phyloP scores from a whole-genome alignment of 2,888 invertebrate genomes.

The Zygaena filipendulae region DNA sequence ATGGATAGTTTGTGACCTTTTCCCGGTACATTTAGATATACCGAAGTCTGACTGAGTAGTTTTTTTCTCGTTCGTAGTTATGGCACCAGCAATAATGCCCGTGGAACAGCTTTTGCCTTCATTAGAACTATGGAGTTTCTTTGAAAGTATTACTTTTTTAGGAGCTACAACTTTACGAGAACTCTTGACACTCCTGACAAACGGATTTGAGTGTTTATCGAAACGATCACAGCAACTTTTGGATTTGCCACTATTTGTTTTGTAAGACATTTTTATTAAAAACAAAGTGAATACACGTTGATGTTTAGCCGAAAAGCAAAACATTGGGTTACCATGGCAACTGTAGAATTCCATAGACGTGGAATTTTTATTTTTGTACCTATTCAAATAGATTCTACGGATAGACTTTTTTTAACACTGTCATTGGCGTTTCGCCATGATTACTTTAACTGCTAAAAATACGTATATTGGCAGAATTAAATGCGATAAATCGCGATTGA shows the following conservation, averaged over 20 bases:
- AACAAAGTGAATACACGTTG: background rate
- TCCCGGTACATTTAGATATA: constrained; percentile 19
- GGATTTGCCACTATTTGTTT: constrained; percentile 6
- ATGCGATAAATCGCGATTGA: too few relatives aligned
- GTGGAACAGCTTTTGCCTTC: constrained; percentile 33
- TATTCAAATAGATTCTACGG: too few relatives aligned
- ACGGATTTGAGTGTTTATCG: constrained; percentile 14
- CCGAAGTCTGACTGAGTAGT: constrained; percentile 37
- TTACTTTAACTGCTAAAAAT: too few relatives aligned
- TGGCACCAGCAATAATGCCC: constrained; percentile 21
- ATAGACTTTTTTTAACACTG: too few relatives aligned
- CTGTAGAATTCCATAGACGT: too few relatives aligned
- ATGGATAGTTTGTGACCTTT: constrained; percentile 14
- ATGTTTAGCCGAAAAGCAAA: constrained; percentile 4
- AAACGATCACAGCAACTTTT: constrained; percentile 18
- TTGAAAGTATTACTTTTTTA: constrained; percentile 32
- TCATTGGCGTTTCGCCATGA: too few relatives aligned
- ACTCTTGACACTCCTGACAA: constrained; percentile 4
- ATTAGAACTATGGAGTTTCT: constrained; percentile 19
- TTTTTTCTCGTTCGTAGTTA: constrained; percentile 25
- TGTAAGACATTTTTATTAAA: constrained; percentile 12
- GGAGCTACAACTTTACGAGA: constrained; percentile 19
- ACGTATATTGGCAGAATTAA: too few relatives aligned
- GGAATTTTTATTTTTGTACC: too few relatives aligned
- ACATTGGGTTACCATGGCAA: constrained; percentile 22